These are phyloP conservation scores for Mionectes macconnelli DNA, from an alignment of 2,113 vertebrate genomes.

Conservation along the genomic window DNA sequence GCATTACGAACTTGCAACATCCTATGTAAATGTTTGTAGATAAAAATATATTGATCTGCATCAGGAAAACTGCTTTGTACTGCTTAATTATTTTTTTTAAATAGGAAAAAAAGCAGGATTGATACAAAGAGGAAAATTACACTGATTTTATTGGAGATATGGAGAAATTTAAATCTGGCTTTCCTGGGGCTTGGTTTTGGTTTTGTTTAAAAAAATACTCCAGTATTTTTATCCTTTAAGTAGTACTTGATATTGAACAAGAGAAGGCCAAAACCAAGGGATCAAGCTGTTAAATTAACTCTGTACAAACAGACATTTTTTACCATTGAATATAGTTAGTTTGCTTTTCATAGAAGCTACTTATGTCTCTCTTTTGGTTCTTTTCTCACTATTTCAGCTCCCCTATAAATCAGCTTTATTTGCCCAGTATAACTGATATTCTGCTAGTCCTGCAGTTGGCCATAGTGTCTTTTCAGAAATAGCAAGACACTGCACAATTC, in stretches of 20 bases:
- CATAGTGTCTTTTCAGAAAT: background rate
- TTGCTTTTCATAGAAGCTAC: background rate
- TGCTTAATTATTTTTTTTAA: background rate
- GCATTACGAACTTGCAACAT: background rate
- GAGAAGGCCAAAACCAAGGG: background rate
- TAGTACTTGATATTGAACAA: background rate
- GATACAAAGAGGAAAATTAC: background rate
- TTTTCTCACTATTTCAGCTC: background rate
- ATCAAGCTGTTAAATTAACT: background rate
- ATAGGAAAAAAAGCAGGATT: background rate
- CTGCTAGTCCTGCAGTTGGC: background rate
- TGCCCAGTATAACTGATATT: background rate
- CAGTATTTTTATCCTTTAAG: background rate
- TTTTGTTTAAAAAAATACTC: background rate
- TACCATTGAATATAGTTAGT: background rate
- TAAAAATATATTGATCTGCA: background rate
- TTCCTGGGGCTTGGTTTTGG: background rate
- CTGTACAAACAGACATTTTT: background rate
- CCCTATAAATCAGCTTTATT: background rate
- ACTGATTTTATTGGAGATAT: background rate
- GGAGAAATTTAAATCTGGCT: background rate
- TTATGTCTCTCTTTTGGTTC: background rate
- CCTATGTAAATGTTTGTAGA: background rate
- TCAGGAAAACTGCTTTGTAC: background rate
- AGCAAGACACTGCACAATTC: background rate